Conservation (phyloP, 2,797 vertebrate genomes). For the Aphelocoma californica region DNA sequence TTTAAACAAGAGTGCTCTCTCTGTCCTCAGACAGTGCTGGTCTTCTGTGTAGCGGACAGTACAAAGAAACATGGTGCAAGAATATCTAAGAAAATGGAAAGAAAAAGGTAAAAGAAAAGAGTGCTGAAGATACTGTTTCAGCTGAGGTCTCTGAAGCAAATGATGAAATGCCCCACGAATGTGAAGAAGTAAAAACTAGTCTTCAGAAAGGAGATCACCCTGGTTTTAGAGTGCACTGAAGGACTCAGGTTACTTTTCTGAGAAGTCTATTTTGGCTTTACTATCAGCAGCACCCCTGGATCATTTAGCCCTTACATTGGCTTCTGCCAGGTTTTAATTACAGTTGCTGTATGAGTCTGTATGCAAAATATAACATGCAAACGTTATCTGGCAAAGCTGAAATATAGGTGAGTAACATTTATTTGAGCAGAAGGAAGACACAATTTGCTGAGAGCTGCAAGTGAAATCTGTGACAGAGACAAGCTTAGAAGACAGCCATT, state of each 20-base stretch:
- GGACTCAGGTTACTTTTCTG: neutral
- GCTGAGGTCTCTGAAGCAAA: neutral
- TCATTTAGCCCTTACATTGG: neutral
- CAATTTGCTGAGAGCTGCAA: neutral
- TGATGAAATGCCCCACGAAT: neutral
- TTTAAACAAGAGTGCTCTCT: neutral
- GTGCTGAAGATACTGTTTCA: neutral
- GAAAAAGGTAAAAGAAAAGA: neutral
- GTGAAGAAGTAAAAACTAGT: neutral
- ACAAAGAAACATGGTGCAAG: neutral
- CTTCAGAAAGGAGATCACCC: neutral
- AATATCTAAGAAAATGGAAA: neutral
- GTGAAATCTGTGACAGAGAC: neutral
- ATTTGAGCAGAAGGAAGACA: neutral
- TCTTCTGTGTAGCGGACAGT: neutral
- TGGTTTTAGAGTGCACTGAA: neutral
- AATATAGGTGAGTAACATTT: neutral
- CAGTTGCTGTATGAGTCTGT: neutral
- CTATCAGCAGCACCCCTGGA: neutral
- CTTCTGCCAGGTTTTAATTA: neutral
- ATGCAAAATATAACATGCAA: neutral
- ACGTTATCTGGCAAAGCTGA: neutral
- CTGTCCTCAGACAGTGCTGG: neutral
- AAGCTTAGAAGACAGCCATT: neutral
- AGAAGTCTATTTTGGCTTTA: conserved; percentile 13